Percentiles rank a stretch among this genome's conserved stretches.
Conservation (phyloP, 2,797 vertebrate genomes). For the Falco naumanni region DNA sequence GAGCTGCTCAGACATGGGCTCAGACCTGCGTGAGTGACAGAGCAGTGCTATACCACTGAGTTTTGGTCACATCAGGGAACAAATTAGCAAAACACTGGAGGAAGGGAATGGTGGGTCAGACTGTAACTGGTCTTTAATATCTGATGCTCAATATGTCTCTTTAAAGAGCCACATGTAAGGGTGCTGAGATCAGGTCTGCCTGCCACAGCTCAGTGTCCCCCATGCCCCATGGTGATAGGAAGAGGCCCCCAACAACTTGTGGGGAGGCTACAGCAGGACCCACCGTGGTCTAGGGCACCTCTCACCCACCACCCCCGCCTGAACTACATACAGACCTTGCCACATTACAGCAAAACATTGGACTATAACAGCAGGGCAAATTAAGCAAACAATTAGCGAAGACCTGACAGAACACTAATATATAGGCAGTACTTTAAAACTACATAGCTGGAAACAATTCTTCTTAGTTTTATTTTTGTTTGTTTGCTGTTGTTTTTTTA, state of each 20-base stretch:
- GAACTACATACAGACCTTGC: not conserved
- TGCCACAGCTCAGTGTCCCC: not conserved
- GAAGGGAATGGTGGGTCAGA: not conserved
- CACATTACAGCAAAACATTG: not conserved
- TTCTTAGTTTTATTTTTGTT: no score
- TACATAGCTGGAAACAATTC: not conserved
- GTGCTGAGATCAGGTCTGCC: not conserved
- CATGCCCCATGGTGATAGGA: fast-evolving
- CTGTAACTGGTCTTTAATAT: not conserved
- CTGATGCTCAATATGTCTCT: not conserved
- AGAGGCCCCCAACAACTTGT: not conserved
- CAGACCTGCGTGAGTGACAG: not conserved
- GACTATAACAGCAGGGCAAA: not conserved
- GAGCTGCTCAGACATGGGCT: not conserved
- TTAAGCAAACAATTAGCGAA: not conserved
- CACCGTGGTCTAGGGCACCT: fast-evolving
- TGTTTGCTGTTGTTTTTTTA: no score
- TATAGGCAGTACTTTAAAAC: not conserved
- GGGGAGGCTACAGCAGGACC: not conserved
- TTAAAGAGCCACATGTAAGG: not conserved
- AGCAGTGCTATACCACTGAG: not conserved
- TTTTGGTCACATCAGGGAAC: not conserved
- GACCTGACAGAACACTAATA: not conserved
- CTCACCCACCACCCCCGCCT: not conserved
- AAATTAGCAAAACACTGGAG: not conserved